Base-by-base conservation (phyloP, 1,140 invertebrate species). In the Apis laboriosa region DNA sequence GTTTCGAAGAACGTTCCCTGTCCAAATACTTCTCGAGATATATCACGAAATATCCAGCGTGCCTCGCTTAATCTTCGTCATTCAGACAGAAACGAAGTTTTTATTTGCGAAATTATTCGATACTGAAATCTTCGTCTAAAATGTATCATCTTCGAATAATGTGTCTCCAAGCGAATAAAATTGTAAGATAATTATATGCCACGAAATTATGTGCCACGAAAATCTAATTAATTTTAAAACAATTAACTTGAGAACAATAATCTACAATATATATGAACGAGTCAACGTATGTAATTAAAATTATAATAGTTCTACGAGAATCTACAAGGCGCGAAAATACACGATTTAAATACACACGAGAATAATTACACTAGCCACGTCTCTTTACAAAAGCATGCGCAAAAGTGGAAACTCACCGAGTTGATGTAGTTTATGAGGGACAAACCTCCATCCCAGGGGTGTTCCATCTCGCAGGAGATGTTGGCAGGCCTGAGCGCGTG, bases 371-470 rank as follows among this genome's bases (percentile, higher is more conserved):
- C 28, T 21, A 11, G 5, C 4, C 15, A 9, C 13, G n/a, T 12
- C 19, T 60, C 17, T n/a, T 60, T n/a, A 9, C 0, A 9, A 17
- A 7, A 21, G 49, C 28, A 24, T 21, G 60, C 9, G 63, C 51
- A 61, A 67, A 84, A 66, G 64, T 51, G 55, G 19, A 85, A 82
- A 94, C 95, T 95, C 92, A 97, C 96, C 86, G 96, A 95, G 93
- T 96, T 96, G 86, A 97, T 96, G 93, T 97, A 97, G 93, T 98
- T 97, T 88, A 97, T 96, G 64, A 97, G 95, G 84, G 96, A 97
- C 63, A 96, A 95, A n/a, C 97, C 97, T 56, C 96, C 96, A 63
- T 96, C 95, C 97, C 97, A 97, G 0, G 97, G 96, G 82, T 95
- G 94, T 91, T 97, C 96, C 43, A 95, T 94, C 88, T 97, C 96